These are phyloP conservation scores for Plecotus auritus DNA, from an alignment of 2,113 vertebrate genomes.

Conservation along the genomic window DNA sequence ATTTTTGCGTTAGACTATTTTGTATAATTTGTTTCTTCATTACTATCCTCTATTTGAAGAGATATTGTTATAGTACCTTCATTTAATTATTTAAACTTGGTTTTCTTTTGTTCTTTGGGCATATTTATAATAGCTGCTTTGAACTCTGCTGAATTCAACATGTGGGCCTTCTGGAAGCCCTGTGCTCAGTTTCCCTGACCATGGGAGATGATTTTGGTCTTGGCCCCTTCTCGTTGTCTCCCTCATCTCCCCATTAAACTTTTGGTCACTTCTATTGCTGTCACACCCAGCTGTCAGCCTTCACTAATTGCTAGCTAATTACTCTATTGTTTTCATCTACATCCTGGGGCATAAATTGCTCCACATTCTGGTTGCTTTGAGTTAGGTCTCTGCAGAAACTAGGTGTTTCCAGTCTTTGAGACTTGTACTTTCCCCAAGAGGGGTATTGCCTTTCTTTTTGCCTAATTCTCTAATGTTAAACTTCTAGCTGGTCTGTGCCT, in stretches of 20 bases:
- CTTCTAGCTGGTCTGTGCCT: neutral
- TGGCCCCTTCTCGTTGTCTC: neutral
- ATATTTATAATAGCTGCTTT: conserved; percentile 8
- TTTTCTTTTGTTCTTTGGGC: conserved; percentile 33
- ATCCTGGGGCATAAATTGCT: conserved; percentile 22
- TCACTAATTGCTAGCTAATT: neutral
- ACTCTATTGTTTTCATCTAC: neutral
- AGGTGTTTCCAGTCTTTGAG: neutral
- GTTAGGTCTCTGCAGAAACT: neutral
- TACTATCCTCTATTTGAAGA: conserved; percentile 1
- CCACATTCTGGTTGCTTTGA: neutral
- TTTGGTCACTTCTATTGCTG: conserved; percentile 8
- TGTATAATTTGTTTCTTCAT: neutral
- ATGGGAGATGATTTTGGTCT: neutral
- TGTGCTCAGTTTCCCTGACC: neutral
- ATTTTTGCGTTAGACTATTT: conserved; percentile 9
- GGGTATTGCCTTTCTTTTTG: neutral
- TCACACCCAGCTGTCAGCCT: neutral
- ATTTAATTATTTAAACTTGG: neutral
- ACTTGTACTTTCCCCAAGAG: neutral
- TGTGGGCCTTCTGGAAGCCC: neutral
- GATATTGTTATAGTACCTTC: neutral
- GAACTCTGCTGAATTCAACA: neutral
- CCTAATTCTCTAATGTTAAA: neutral
- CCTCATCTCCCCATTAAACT: neutral